Evolutionary conservation across 2,113 vertebrate genomes (phyloP), one percentile per base, ranked within the genome.

Genomic region (Lepus europaeus): DNA sequence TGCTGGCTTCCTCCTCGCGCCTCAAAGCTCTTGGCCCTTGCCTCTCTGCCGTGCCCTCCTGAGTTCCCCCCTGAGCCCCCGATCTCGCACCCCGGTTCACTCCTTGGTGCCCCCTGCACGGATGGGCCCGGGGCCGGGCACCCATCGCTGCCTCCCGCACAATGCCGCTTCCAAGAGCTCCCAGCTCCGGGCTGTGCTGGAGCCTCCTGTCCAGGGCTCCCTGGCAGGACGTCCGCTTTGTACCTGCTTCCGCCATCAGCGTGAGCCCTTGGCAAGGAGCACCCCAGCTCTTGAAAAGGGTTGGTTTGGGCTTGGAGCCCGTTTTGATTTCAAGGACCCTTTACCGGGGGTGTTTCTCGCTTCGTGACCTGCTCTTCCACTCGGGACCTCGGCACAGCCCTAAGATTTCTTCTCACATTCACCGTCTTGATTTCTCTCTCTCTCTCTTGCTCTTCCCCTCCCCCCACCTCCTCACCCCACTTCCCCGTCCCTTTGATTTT

Each of bases 361-460:
- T 96, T 95, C 53, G 94, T 85, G 72, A 93, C 49, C 70, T 77
- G 36, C 89, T 93, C 86, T 96, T 96, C 87, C 64, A 68, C 84
- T 94, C 68, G 13, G 92, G 72, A 94, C 91, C 64, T 61, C 10
- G 0, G 56, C 61, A 19, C 20, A 56, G 49, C 91, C 72, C 53
- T 51, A 4, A 63, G 51, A 36, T 91, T 91, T 93, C 94, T 72
- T 95, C 93, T 95, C 90, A 91, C 92, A 88, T 96, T 97, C 93
- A 97, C 97, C 94, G 49, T 95, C 98, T 98, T 98, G 97, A 97
- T 96, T 95, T 98, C 45, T 95, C 98, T 89, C 86, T 89, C 56
- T 93, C 36, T 89, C 76, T 29, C 95, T 98, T 94, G 98, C 96
- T 96, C 17, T 98, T 87, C 97, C 94, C 98, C 97, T 96, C 45